Conservation (phyloP, 2,797 vertebrate species). For the Tangara arthus region DNA sequence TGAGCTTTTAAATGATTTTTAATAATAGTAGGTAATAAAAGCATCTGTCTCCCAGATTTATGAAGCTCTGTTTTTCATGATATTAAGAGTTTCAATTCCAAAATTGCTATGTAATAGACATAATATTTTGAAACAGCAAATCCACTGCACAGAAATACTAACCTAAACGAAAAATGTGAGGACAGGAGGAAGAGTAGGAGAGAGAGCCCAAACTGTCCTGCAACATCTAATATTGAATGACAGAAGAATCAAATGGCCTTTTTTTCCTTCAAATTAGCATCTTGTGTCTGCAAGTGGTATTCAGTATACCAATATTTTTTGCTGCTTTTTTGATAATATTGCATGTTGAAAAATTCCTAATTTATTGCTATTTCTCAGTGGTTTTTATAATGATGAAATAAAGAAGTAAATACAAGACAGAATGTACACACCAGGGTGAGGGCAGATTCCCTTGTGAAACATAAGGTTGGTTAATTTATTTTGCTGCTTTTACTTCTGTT, state of each 20-base stretch:
- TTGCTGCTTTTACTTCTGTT: neutral
- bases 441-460: neutral
- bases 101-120: conserved; percentile 17
- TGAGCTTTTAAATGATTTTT: neutral
- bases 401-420: neutral
- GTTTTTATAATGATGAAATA: neutral
- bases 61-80: neutral
- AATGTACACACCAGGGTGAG: neutral
- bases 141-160: neutral
- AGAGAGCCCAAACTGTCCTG: neutral
- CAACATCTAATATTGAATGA: neutral
- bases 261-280: neutral
- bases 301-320: neutral
- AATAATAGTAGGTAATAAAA: conserved; percentile 18
- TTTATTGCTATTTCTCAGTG: neutral
- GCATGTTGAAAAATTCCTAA: neutral
- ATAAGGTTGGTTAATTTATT: neutral
- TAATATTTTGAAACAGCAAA: conserved; percentile 38
- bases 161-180: neutral
- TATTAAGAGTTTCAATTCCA: conserved; percentile 4
- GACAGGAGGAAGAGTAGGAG: neutral
- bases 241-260: neutral
- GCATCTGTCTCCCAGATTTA: conserved; percentile 1
- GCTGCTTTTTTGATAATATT: neutral
- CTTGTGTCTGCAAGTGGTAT: neutral